A percentile compares a stretch with the other conserved stretches of the same genome.
These are phyloP conservation scores for Carlito syrichta DNA, from an alignment of 2,113 vertebrate genomes.

Conservation along the genomic window DNA sequence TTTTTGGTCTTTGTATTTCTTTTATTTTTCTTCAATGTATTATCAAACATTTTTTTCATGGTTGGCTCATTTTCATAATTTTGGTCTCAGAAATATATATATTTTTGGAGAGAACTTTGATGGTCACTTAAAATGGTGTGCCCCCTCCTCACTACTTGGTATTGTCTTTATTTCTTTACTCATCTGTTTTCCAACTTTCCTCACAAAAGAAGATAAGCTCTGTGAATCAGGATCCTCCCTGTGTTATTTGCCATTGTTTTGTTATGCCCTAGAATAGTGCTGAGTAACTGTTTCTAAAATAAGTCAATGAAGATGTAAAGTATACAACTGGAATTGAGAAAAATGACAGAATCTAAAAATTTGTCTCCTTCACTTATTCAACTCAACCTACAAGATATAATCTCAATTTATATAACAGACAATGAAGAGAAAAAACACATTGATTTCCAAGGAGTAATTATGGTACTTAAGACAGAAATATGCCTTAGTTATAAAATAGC, in stretches of 20 bases:
- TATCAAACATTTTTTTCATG: background rate
- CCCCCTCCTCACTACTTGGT: accelerated
- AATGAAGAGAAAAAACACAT: background rate
- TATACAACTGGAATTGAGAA: background rate
- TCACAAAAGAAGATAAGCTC: background rate
- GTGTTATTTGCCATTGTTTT: background rate
- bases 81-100: background rate
- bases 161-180: background rate
- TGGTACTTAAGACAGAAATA: background rate
- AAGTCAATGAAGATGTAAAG: background rate
- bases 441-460: background rate
- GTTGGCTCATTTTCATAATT: background rate
- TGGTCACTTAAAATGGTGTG: background rate
- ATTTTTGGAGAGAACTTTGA: background rate
- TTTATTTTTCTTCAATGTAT: background rate
- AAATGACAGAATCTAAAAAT: background rate
- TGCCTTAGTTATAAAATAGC: background rate
- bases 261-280: background rate
- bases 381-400: background rate
- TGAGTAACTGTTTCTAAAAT: background rate
- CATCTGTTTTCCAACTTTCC: background rate
- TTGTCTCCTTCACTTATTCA: background rate
- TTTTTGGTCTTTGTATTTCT: background rate
- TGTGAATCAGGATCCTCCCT: background rate
- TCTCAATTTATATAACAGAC: background rate